Percentiles rank a stretch among this genome's conserved stretches.
Evolutionary conservation across 2,113 vertebrate species (phyloP).

Genomic region (Falco punctatus): DNA sequence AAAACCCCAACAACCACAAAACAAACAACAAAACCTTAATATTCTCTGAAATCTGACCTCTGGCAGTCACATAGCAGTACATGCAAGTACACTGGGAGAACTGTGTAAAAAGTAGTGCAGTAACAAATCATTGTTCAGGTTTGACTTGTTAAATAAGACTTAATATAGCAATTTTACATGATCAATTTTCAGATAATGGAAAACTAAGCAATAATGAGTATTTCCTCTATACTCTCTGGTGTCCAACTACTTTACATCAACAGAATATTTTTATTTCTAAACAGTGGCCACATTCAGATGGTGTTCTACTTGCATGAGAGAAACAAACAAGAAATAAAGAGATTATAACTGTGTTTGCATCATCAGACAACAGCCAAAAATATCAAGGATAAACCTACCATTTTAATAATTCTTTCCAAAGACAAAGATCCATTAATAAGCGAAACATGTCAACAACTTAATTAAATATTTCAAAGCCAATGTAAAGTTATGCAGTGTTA

Average conservation of each 20-base stretch:
- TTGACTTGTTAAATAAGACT: neutral
- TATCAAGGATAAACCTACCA: conserved; percentile 47
- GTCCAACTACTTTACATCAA: neutral
- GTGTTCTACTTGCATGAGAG: conserved; percentile 26
- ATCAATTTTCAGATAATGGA: neutral
- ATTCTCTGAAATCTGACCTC: neutral
- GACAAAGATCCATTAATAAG: conserved; percentile 70
- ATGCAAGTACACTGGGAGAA: neutral
- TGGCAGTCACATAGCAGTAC: neutral
- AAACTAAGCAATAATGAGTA: neutral
- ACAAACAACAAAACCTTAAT: neutral
- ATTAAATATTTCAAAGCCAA: conserved; percentile 76
- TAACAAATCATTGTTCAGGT: neutral
- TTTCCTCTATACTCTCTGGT: neutral
- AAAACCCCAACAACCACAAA: neutral
- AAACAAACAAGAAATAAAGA: conserved; percentile 53
- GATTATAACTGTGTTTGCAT: conserved; percentile 48
- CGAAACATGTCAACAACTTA: conserved; percentile 75
- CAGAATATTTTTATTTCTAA: neutral
- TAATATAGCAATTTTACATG: neutral
- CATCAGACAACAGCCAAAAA: conserved; percentile 57
- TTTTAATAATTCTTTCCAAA: conserved; percentile 68
- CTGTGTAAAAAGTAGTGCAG: neutral
- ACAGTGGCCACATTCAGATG: neutral
- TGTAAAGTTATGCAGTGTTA: conserved; percentile 74